Conservation (phyloP, 1,140 invertebrate species). For the Nomia melanderi region DNA sequence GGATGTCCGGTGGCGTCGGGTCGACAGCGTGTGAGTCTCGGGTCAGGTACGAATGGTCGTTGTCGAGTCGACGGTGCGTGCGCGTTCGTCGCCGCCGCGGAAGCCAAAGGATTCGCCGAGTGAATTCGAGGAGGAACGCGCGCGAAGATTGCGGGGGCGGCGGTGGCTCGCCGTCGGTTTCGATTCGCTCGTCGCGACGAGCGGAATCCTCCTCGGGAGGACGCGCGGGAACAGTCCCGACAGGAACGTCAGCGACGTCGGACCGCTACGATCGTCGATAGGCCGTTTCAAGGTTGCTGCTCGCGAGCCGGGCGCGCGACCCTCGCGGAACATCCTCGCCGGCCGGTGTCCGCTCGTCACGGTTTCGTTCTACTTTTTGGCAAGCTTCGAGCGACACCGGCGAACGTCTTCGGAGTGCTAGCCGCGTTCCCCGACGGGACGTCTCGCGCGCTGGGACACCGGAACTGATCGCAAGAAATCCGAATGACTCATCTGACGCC, state of each 20-base stretch:
- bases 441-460: too few relatives aligned
- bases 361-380: conserved; percentile 21
- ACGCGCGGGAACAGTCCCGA: conserved; percentile 1
- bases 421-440: too few relatives aligned
- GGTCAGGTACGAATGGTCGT: conserved; percentile 63
- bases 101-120: conserved; percentile 6
- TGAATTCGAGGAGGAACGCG: conserved; percentile 3
- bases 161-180: too few relatives aligned
- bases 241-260: conserved; percentile 47
- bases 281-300: conserved; percentile 54
- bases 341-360: background rate
- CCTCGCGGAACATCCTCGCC: background rate
- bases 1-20: too few relatives aligned
- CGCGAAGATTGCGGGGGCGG: background rate
- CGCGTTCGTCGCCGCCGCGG: conserved; percentile 13
- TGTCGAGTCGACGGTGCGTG: conserved; percentile 31
- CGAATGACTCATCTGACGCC: too few relatives aligned
- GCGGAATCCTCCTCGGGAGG: background rate
- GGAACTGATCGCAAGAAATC: too few relatives aligned
- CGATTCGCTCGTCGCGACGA: background rate
- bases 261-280: conserved; percentile 58
- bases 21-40: conserved; percentile 9
- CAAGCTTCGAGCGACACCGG: conserved; percentile 21
- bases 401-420: too few relatives aligned
- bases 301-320: background rate